These are phyloP conservation scores for Bungarus multicinctus DNA, from an alignment of 2,113 vertebrate genomes.

Conservation along the genomic window DNA sequence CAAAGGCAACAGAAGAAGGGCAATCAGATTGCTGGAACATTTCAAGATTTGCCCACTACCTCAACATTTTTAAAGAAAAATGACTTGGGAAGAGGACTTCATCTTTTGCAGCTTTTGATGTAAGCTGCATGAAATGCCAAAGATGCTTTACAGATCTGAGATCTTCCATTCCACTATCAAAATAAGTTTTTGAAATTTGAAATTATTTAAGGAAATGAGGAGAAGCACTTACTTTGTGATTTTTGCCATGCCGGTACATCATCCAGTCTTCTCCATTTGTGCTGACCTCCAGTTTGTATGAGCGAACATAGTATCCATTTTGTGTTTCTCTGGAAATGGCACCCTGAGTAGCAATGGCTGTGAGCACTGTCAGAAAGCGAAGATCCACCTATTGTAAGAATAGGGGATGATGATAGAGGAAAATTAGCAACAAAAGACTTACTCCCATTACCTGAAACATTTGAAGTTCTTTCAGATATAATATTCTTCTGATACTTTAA, in stretches of 20 bases:
- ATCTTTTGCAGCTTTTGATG: background rate
- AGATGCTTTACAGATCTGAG: background rate
- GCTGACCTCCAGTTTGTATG: slow-evolving; percentile 97
- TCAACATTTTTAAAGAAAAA: slow-evolving; percentile 51
- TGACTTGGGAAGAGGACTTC: slow-evolving; percentile 36
- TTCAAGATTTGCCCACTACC: slow-evolving; percentile 18
- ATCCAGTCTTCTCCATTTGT: slow-evolving; percentile 99
- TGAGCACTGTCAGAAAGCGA: slow-evolving; percentile 89
- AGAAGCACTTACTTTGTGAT: slow-evolving; percentile 84
- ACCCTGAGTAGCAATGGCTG: slow-evolving; percentile 93
- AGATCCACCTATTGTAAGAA: slow-evolving; percentile 84
- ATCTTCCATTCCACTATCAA: background rate
- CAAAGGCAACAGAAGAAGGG: background rate
- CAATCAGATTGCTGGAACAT: background rate
- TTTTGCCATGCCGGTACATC: slow-evolving; percentile 95
- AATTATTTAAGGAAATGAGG: background rate
- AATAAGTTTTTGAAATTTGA: background rate
- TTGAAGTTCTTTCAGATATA: background rate
- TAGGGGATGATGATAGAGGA: slow-evolving; percentile 3
- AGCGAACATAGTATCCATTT: slow-evolving; percentile 90
- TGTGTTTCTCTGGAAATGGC: slow-evolving; percentile 92
- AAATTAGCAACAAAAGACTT: background rate
- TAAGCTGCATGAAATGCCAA: slow-evolving; percentile 3
- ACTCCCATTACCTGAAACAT: background rate
- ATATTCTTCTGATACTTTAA: background rate